Base-by-base conservation (phyloP, 2,888 invertebrate species). In the Nomada ruficornis region DNA sequence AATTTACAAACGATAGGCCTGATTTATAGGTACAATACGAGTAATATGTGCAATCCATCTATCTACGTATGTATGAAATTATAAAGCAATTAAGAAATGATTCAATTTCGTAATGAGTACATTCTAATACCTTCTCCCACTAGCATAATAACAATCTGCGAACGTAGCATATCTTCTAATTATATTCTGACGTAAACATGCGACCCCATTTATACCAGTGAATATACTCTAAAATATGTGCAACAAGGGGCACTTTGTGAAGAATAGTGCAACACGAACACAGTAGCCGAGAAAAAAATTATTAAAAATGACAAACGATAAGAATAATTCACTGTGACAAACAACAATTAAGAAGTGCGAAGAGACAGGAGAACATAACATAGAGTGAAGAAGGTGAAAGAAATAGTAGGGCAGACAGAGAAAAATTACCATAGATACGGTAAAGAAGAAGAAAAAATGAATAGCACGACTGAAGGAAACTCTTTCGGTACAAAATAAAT, bases 361-460 rank as follows among this genome's bases (percentile, higher is more conserved):
- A 11, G 20, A 36, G 23, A 4, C 29, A 15, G 20, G 4, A 15
- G 52, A 50, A 26, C n/a, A 20, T 20, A 4, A 36, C 20, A 54
- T 20, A 67, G 2, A 50, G 29, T 15, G 9, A 5, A 47, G 47
- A 13, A 20, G 47, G 15, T 13, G 18, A 18, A 2, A 29, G 15
- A 7, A n/a, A 10, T 13, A 62, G 36, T 36, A 7, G 36, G 7
- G 36, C 36, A 7, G 1, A 1, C 36, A 36, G 36, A 29, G 52
- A 52, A 52, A 50, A 64, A 26, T 65, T 52, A 50, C 50, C 29
- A n/a, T 13, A 50, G 50, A 29, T 65, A n/a, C 26, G 26, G 29
- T 15, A 11, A 13, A 29, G n/a, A 15, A 7, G 47, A 54, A 67
- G 50, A 13, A 47, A 15, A 36, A 54, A 54, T 23, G 26, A 44